Percentiles rank a stretch among this genome's conserved stretches.
Conservation (phyloP, 2,113 vertebrate genomes). For the Orcinus orca region DNA sequence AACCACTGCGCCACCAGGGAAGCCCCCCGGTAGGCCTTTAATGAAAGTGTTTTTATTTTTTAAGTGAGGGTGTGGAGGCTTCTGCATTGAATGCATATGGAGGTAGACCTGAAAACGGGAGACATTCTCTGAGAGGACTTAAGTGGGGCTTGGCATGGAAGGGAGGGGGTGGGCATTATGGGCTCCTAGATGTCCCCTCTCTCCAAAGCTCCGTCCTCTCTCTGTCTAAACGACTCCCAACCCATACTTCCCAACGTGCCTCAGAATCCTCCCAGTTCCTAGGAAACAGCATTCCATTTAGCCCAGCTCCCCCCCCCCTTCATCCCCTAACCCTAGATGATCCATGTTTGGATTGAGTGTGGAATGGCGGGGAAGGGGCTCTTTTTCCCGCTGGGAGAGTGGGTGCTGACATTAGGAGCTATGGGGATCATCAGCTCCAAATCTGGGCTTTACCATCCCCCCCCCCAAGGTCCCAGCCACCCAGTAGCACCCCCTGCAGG, state of each 20-base stretch:
- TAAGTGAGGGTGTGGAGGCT: neutral
- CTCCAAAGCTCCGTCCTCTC: neutral
- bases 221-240: neutral
- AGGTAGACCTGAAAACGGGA: neutral
- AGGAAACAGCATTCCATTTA: neutral
- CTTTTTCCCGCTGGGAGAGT: neutral
- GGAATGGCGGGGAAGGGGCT: too few species aligned
- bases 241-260: neutral
- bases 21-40: neutral
- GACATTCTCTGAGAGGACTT: neutral
- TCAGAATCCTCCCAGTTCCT: neutral
- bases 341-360: neutral
- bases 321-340: too few species aligned
- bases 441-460: neutral
- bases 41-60: neutral
- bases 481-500: neutral
- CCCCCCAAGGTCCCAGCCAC: neutral
- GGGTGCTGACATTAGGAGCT: neutral
- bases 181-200: neutral
- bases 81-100: neutral
- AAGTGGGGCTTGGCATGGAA: neutral
- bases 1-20: too few species aligned
- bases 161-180: rapidly evolving
- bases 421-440: neutral
- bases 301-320: neutral